Base-by-base conservation (phyloP, 2,797 vertebrate genomes). In the Okamejei kenojei region DNA sequence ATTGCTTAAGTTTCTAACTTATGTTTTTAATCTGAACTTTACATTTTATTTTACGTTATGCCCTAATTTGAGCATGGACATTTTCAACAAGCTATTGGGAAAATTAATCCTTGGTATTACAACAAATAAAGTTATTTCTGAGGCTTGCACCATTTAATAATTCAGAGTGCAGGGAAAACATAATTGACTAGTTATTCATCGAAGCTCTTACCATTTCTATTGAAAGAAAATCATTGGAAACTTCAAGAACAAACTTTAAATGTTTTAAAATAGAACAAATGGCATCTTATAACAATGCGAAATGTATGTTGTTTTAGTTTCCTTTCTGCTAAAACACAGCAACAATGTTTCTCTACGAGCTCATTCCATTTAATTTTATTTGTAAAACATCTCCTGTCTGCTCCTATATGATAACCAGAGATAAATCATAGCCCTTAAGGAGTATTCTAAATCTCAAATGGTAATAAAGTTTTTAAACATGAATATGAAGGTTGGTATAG, bases 21-120 rank as follows among this genome's bases (percentile, higher is more conserved):
- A 15, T 74, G 71, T 54, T 76, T 92, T 92, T 38, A 92, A 92
- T 92, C 71, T 74, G 26, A 90, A 90, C 26, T 76, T 92, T 11
- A 73, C 54, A 92, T 58, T 74, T 92, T 10, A 74, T 76, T 90
- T 92, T 76, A 92, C 54, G 76, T 76, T 54, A 76, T 74, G 38
- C 10, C 29, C 61, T 76, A 61, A 35, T 68, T 88, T 88, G 65
- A 88, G 17, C 0, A 92, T 45, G 54, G 54, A 29, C 76, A 38
- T 29, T 54, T 73, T 91, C 71, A 54, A 54, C 71, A 54, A 38
- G 23, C 76, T 92, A 74, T 54, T 29, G 9, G 26, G 45, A 92
- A 58, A 76, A 74, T 71, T 10, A 71, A 17, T 17, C 26, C 38
- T 54, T 91, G 13, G 90, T 74, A 54, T 45, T 73, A 73, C 29